These are phyloP conservation scores for Drosophila auraria DNA, from an alignment of 1,140 invertebrate species.

Conservation along the genomic window DNA sequence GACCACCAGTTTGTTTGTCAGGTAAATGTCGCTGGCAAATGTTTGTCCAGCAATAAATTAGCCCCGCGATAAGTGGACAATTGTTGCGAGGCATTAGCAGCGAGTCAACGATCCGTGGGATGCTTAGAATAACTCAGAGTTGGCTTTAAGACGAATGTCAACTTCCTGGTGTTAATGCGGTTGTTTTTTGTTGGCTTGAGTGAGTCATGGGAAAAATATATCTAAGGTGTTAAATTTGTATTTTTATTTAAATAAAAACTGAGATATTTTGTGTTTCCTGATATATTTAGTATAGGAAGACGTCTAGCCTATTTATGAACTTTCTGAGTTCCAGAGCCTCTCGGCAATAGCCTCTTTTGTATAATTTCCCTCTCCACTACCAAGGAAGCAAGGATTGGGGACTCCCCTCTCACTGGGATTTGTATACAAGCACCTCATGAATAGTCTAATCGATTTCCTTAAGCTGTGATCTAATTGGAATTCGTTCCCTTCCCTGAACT, in stretches of 20 bases:
- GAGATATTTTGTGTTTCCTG: neutral
- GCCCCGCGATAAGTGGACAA: slow-evolving; percentile 67
- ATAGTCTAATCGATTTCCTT: neutral
- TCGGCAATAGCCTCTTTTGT: neutral
- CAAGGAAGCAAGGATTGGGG: neutral
- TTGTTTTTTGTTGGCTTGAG: slow-evolving; percentile 3
- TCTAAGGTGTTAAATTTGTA: neutral
- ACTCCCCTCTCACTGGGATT: neutral
- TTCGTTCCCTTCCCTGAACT: neutral
- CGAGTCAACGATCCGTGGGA: slow-evolving; percentile 41
- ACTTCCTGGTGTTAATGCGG: slow-evolving; percentile 42
- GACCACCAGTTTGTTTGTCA: slow-evolving; percentile 41
- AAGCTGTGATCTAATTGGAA: neutral
- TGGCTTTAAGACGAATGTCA: slow-evolving; percentile 8
- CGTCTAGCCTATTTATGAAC: neutral
- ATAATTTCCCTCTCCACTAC: no score
- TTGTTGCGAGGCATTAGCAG: slow-evolving; percentile 51
- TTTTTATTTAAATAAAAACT: neutral
- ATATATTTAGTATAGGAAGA: neutral
- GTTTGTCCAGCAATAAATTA: slow-evolving; percentile 55
- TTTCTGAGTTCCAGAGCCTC: neutral
- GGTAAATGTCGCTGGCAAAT: slow-evolving; percentile 44
- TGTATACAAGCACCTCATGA: neutral
- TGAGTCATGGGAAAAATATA: slow-evolving; percentile 14
- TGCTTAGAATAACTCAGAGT: slow-evolving; percentile 25